Evolutionary conservation across 2,113 vertebrate genomes (phyloP).

Genomic region (Anolis sagrei): DNA sequence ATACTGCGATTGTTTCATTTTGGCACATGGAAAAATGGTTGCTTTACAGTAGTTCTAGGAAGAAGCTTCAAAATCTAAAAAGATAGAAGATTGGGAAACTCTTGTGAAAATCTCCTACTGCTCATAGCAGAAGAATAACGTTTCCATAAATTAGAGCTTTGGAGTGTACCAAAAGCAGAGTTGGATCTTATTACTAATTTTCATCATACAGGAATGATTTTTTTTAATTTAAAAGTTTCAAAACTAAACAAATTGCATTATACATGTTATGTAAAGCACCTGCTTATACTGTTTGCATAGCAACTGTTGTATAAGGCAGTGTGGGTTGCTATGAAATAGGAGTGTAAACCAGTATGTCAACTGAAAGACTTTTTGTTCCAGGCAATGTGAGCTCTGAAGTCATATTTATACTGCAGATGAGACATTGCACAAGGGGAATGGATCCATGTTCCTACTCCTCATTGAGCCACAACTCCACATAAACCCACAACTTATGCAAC

Average conservation of each 20-base stretch:
- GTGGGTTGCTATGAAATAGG: background rate
- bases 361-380: conserved; percentile 4
- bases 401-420: background rate
- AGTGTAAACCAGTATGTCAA: conserved; percentile 15
- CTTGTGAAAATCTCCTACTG: background rate
- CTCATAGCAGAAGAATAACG: background rate
- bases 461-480: too few species aligned
- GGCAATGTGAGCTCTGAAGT: background rate
- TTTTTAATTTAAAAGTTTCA: background rate
- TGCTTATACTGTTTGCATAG: background rate
- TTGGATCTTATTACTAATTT: background rate
- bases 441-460: too few species aligned
- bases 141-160: background rate
- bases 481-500: too few species aligned
- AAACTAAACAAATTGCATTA: background rate
- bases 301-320: background rate
- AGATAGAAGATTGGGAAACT: background rate
- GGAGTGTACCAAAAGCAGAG: too few species aligned
- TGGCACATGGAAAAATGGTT: background rate
- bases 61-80: background rate
- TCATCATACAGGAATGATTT: background rate
- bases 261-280: background rate
- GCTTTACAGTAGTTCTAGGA: background rate
- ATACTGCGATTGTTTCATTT: background rate
- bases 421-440: too few species aligned